A percentile compares a stretch with the other conserved stretches of the same genome.
These are phyloP conservation scores for Sinonovacula constricta DNA, from an alignment of 1,140 invertebrate species.

Conservation along the genomic window DNA sequence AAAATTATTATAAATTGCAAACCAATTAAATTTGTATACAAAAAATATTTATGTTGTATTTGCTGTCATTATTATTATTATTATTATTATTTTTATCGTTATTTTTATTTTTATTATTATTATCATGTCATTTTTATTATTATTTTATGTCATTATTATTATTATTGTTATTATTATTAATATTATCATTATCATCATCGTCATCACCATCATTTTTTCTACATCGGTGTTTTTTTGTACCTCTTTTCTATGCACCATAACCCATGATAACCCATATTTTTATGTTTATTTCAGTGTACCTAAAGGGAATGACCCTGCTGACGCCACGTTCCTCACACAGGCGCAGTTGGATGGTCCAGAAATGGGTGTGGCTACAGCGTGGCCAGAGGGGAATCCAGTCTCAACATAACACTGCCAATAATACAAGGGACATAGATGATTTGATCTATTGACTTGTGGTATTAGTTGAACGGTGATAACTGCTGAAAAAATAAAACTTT, in stretches of 20 bases:
- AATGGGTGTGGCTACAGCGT: constrained; percentile 34
- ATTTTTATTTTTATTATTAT: background rate
- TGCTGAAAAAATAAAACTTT: too few species aligned
- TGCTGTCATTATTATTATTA: too few species aligned
- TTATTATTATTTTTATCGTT: background rate
- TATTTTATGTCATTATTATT: background rate
- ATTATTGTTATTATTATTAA: too few species aligned
- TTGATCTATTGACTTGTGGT: too few species aligned
- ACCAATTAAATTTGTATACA: too few species aligned
- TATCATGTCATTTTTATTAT: background rate
- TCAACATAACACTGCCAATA: too few species aligned
- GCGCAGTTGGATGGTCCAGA: constrained; percentile 56
- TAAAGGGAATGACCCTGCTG: constrained; percentile 50
- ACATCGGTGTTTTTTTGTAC: background rate
- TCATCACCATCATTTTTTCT: background rate
- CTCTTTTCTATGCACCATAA: background rate
- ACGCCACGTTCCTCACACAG: constrained; percentile 65
- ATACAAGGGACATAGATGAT: too few species aligned
- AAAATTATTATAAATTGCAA: too few species aligned
- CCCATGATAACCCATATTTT: background rate
- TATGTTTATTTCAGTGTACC: constrained; percentile 37
- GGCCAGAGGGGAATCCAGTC: too few species aligned
- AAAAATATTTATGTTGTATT: too few species aligned
- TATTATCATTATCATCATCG: too few species aligned
- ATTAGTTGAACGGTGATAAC: too few species aligned